Evolutionary conservation across 2,797 vertebrate species (phyloP).

Genomic region (Peromyscus attwateri): DNA sequence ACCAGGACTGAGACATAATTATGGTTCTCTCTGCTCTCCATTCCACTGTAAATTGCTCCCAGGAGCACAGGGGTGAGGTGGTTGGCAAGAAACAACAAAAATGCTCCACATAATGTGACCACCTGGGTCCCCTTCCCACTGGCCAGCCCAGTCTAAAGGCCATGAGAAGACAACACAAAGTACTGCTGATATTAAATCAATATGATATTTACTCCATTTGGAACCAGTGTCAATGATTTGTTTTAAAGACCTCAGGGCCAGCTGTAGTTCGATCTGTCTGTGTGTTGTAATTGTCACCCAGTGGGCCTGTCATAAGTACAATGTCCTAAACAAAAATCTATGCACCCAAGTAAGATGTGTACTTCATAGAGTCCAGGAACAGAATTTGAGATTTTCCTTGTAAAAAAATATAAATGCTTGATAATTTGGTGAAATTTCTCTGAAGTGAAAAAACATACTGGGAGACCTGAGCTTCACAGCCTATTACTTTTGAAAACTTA

Average conservation of each 20-base stretch:
- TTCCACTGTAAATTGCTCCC: slow-evolving; percentile 71
- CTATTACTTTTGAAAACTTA: background rate
- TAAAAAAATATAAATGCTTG: slow-evolving; percentile 53
- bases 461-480: background rate
- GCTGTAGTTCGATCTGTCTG: background rate
- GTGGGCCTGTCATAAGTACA: background rate
- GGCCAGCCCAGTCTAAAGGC: background rate
- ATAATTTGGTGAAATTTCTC: slow-evolving; percentile 74
- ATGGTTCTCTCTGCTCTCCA: slow-evolving; percentile 73
- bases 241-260: background rate
- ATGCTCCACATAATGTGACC: background rate
- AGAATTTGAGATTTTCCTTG: slow-evolving; percentile 61
- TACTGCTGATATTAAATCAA: background rate
- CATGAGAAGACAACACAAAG: background rate
- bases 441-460: slow-evolving; percentile 56
- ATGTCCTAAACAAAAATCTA: slow-evolving; percentile 16
- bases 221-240: background rate
- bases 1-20: slow-evolving; percentile 69
- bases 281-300: background rate
- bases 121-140: slow-evolving; percentile 33
- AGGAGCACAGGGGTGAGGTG: slow-evolving; percentile 57
- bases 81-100: slow-evolving; percentile 60
- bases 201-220: background rate
- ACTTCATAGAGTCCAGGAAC: slow-evolving; percentile 14
- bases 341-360: background rate